Conservation (phyloP, 1,140 invertebrate genomes). For the Thaumetopoea pityocampa region DNA sequence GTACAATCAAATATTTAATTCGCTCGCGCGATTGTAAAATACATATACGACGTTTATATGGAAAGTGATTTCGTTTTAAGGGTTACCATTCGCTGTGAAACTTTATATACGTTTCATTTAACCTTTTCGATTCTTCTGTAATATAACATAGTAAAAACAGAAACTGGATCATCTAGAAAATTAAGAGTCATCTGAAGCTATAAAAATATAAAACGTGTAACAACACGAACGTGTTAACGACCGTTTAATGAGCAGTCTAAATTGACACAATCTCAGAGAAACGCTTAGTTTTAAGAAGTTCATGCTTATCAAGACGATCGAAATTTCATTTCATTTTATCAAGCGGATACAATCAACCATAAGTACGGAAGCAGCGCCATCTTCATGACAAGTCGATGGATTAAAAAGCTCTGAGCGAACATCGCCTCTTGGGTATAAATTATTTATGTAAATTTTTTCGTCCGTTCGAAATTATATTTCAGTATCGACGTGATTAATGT, state of each 20-base stretch:
- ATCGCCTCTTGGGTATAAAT: conserved; percentile 60
- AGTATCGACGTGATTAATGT: conserved; percentile 70
- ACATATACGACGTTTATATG: conserved; percentile 1
- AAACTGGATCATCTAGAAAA: too few species aligned
- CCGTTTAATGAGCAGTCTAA: too few species aligned
- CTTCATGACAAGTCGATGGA: conserved; percentile 25
- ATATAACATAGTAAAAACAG: too few species aligned
- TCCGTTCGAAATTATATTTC: conserved; percentile 69
- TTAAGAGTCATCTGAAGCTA: too few species aligned
- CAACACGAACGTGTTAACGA: too few species aligned
- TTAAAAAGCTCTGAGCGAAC: conserved; percentile 38
- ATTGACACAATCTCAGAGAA: too few species aligned
- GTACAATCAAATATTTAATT: conserved; percentile 39
- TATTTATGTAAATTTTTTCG: conserved; percentile 73
- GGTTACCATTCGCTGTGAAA: too few species aligned
- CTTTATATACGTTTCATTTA: too few species aligned
- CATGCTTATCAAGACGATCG: conserved; percentile 12
- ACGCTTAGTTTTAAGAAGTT: too few species aligned
- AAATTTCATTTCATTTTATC: conserved; percentile 8
- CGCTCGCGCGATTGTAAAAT: conserved; percentile 18
- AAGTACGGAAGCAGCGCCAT: conserved; percentile 23
- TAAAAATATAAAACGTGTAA: too few species aligned
- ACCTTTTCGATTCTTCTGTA: too few species aligned
- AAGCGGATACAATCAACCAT: too few species aligned
- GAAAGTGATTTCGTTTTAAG: conserved; percentile 6